Evolutionary conservation across 2,888 invertebrate species (phyloP).

Genomic region (Dione juno): DNA sequence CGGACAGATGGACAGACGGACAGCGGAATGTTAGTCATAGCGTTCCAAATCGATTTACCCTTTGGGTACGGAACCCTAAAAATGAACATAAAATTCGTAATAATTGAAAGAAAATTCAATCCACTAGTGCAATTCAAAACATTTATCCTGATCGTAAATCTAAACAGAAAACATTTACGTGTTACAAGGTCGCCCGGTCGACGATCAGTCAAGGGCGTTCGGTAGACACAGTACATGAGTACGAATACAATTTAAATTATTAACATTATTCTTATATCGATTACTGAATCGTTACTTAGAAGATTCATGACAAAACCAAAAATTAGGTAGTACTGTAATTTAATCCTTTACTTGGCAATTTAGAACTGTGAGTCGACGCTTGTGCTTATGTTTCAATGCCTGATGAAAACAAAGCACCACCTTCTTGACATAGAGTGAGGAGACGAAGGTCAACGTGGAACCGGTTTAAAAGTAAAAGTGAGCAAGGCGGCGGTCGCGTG

Average conservation of each 20-base stretch:
- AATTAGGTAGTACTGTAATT: neutral
- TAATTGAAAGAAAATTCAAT: slow-evolving; percentile 21
- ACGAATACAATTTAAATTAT: slow-evolving; percentile 59
- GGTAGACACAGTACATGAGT: slow-evolving; percentile 67
- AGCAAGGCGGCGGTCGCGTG: slow-evolving; percentile 67
- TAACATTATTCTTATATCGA: slow-evolving; percentile 52
- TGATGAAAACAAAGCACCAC: slow-evolving; percentile 35
- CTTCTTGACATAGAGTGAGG: slow-evolving; percentile 53
- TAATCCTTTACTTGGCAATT: neutral
- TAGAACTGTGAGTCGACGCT: neutral
- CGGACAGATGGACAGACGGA: too few species aligned
- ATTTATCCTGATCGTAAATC: slow-evolving; percentile 65
- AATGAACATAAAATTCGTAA: neutral
- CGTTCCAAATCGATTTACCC: too few species aligned
- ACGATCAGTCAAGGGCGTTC: slow-evolving; percentile 79
- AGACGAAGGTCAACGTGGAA: slow-evolving; percentile 68
- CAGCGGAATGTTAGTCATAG: too few species aligned
- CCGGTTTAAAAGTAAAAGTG: slow-evolving; percentile 82
- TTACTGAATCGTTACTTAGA: slow-evolving; percentile 41
- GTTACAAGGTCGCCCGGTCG: slow-evolving; percentile 79
- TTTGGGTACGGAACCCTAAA: neutral
- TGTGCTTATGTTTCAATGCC: neutral
- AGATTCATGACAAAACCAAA: neutral
- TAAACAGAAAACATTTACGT: slow-evolving; percentile 75
- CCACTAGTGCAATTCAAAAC: slow-evolving; percentile 55